phyloP scores from a whole-genome alignment of 1,140 invertebrate genomes.

The Listronotus bonariensis region DNA sequence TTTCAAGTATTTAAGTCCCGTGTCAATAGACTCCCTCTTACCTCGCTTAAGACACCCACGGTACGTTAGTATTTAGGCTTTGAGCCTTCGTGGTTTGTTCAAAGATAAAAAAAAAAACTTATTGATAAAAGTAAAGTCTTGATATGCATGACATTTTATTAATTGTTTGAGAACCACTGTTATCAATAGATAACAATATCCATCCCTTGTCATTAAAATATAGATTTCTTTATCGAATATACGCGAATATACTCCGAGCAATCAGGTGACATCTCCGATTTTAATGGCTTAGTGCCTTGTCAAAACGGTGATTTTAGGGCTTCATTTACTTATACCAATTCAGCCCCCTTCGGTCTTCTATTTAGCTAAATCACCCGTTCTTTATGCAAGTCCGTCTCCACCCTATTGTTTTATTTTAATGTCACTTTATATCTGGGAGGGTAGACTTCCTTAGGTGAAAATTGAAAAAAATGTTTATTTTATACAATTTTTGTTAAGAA shows the following conservation, averaged over 20 bases:
- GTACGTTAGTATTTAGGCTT: no score
- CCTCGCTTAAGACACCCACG: no score
- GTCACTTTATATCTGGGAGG: background rate
- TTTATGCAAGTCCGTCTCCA: background rate
- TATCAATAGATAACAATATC: slow-evolving; percentile 37
- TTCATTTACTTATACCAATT: slow-evolving; percentile 14
- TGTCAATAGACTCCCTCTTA: no score
- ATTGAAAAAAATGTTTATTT: no score
- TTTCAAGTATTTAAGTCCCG: no score
- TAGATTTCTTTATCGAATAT: slow-evolving; percentile 33
- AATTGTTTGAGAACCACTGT: slow-evolving; percentile 35
- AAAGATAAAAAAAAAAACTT: no score
- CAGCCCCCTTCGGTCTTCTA: background rate
- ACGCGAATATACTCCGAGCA: slow-evolving; percentile 36
- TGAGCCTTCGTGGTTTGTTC: no score
- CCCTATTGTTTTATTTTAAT: slow-evolving; percentile 20
- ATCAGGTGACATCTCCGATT: slow-evolving; percentile 47
- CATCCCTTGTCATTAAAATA: slow-evolving; percentile 35
- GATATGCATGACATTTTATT: no score
- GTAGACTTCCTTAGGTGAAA: no score
- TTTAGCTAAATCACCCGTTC: slow-evolving; percentile 7
- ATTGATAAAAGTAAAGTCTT: no score
- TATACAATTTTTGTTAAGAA: no score
- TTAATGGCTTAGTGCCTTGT: slow-evolving; percentile 41
- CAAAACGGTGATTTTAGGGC: slow-evolving; percentile 18